Conservation (phyloP, 2,888 invertebrate species). For the Caenorhabditis sp. region DNA sequence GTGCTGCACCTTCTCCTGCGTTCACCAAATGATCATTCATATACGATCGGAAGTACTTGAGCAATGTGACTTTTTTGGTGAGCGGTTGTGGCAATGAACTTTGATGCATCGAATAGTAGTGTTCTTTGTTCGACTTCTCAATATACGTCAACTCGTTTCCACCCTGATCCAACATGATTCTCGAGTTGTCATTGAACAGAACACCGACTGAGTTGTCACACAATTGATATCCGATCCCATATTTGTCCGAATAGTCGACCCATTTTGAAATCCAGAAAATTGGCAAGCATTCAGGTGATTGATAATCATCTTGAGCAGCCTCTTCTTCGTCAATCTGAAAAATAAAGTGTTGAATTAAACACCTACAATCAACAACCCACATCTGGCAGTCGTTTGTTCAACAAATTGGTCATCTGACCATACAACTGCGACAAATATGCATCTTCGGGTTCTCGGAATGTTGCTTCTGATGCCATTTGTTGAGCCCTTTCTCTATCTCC, state of each 20-base stretch:
- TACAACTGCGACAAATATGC: constrained; percentile 37
- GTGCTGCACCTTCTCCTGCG: constrained; percentile 76
- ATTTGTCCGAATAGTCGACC: constrained; percentile 99
- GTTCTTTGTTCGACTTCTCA: constrained; percentile 86
- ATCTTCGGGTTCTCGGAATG: constrained; percentile 37
- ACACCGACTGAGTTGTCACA: constrained; percentile 95
- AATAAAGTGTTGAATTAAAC: neutral
- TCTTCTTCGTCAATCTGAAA: constrained; percentile 37
- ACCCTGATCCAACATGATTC: constrained; percentile 89
- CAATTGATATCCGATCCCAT: constrained; percentile 97
- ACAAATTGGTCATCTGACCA: constrained; percentile 20
- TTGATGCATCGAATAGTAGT: constrained; percentile 81
- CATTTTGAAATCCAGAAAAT: constrained; percentile 98
- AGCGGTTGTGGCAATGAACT: constrained; percentile 81
- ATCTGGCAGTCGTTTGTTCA: constrained; percentile 28
- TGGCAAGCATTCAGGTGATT: constrained; percentile 93
- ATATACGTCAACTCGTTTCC: constrained; percentile 96
- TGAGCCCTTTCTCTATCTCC: constrained; percentile 32
- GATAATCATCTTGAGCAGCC: constrained; percentile 81
- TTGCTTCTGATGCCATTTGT: constrained; percentile 31
- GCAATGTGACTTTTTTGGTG: constrained; percentile 77
- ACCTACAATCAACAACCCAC: neutral
- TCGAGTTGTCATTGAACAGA: constrained; percentile 96
- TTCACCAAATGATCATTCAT: constrained; percentile 88
- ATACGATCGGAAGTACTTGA: constrained; percentile 95